These are phyloP conservation scores for Cataglyphis cursor DNA, from an alignment of 2,888 invertebrate genomes.

Conservation along the genomic window DNA sequence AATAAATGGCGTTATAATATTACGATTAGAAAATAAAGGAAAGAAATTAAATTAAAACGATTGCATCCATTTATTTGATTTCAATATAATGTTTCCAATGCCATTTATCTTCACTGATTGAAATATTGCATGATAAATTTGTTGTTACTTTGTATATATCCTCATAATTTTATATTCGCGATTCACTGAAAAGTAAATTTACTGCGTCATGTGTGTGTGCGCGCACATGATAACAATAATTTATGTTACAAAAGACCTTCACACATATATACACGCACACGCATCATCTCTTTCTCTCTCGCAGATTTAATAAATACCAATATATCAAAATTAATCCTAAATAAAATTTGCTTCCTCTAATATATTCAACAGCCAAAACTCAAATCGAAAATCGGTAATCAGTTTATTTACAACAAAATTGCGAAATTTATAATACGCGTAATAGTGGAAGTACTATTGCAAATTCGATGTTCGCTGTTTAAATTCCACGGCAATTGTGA, in stretches of 20 bases:
- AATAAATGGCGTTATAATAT: constrained; percentile 10
- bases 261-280: not conserved
- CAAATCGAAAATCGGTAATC: not conserved
- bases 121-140: constrained; percentile 16
- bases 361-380: not conserved
- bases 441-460: not conserved
- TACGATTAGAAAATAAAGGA: not conserved
- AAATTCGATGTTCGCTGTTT: not conserved
- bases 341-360: not conserved
- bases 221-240: not conserved
- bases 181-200: constrained; percentile 6
- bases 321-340: constrained; percentile 14
- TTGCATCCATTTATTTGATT: not conserved
- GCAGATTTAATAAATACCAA: not conserved
- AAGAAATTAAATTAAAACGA: constrained; percentile 19
- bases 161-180: not conserved
- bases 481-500: constrained; percentile 19
- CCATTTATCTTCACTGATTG: not conserved
- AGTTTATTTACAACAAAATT: not conserved
- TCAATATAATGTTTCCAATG: constrained; percentile 18
- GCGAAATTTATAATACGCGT: not conserved
- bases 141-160: not conserved
- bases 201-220: not conserved
- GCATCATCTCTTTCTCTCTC: not conserved
- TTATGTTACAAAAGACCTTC: not conserved